Conservation (phyloP, 2,888 invertebrate genomes). For the Dolichopus griseipennis region DNA sequence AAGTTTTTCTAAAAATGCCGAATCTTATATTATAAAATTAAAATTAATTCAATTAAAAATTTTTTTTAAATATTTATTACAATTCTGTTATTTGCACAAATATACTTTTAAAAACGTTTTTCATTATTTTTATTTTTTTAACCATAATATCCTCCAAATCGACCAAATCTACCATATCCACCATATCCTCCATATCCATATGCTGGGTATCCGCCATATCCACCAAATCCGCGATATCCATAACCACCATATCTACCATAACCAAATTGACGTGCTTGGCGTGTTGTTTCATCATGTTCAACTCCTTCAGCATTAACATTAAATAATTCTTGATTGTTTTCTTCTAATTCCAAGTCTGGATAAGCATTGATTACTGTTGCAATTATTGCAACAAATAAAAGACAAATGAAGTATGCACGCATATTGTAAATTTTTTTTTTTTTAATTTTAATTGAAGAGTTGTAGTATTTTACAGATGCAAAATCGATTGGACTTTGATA, state of each 20-base stretch:
- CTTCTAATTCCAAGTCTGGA: background rate
- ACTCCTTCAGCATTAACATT: constrained; percentile 17
- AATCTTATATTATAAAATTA: too few species aligned
- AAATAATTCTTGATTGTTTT: background rate
- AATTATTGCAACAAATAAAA: background rate
- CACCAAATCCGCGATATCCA: background rate
- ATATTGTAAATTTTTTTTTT: too few species aligned
- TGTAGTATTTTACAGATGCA: too few species aligned
- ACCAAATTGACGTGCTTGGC: constrained; percentile 8
- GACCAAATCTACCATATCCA: too few species aligned
- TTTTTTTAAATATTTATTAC: too few species aligned
- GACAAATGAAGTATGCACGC: background rate
- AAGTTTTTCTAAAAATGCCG: too few species aligned
- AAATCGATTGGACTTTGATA: too few species aligned
- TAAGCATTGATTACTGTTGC: background rate
- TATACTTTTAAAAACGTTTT: too few species aligned
- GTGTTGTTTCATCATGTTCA: constrained; percentile 15
- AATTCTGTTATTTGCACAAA: too few species aligned
- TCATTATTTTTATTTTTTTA: too few species aligned
- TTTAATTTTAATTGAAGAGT: too few species aligned
- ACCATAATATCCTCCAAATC: constrained; percentile 8
- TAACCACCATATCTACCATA: constrained; percentile 9
- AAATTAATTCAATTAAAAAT: too few species aligned
- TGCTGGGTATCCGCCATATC: background rate
- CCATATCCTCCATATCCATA: constrained; percentile 12